Base-by-base conservation (phyloP, 2,113 vertebrate species). In the Oreocharis arfaki region DNA sequence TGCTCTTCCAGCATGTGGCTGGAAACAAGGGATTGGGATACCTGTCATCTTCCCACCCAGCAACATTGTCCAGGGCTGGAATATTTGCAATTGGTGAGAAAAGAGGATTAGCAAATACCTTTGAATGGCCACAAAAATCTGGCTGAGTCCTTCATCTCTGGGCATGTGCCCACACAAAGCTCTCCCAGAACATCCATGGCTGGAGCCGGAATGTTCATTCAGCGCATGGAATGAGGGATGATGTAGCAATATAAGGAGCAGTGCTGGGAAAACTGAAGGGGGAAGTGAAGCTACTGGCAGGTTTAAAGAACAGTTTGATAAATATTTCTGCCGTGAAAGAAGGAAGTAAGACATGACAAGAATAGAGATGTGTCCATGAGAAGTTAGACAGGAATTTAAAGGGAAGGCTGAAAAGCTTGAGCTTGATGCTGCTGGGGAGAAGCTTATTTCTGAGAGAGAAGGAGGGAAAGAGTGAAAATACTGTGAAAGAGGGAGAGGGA, bases 311-410 rank as follows among this genome's bases (percentile, higher is more conserved):
- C 47, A 47, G 52, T 81, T 78, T 60, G 77, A 82, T 87, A 95
- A 95, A 84, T 94, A 94, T 95, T 96, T 97, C 81, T 92, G 52
- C 89, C 41, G 52, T 64, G 80, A 89, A 92, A 87, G 73, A 71
- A 47, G 68, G 50, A 82, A 75, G 15, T 9, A 59, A 75, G 67
- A 86, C 76, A 67, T 55, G 70, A 84, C 32, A 71, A 71, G 87
- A 94, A 74, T 69, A 93, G 78, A 85, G 53, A 76, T 33, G 52
- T 37, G 77, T 42, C 84, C 5, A 0, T 49, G 49, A 79, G 55
- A 87, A 94, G 53, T 78, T 78, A 74, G 59, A 46, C 47, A 70
- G 89, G 69, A 84, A 70, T 90, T 91, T 68, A 71, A 93, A 50
- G 61, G 24, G 37, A 89, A 70, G 35, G 52, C 46, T 87, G 80